These are phyloP conservation scores for Phymorhynchus buccinoides DNA, from an alignment of 1,140 invertebrate genomes.

Conservation along the genomic window DNA sequence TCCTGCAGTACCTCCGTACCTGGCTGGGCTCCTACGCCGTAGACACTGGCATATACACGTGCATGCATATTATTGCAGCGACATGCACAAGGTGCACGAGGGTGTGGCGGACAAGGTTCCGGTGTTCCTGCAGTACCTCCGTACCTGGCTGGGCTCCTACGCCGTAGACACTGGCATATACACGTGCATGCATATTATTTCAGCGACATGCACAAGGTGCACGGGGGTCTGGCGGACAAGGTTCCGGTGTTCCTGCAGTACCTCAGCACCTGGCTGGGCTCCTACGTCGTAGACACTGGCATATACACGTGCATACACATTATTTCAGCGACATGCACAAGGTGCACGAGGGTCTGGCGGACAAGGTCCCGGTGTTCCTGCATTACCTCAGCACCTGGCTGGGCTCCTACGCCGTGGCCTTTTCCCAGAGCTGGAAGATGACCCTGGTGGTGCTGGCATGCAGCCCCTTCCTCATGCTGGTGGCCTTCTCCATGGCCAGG, in stretches of 20 bases:
- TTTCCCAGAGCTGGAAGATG: slow-evolving; percentile 67
- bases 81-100: no score
- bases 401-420: slow-evolving; percentile 60
- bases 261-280: slow-evolving; percentile 56
- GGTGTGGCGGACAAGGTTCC: slow-evolving; percentile 91
- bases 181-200: no score
- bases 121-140: slow-evolving; percentile 78
- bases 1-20: slow-evolving; percentile 74
- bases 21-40: no score
- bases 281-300: slow-evolving; percentile 62
- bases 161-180: no score
- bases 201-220: slow-evolving; percentile 89
- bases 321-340: slow-evolving; percentile 86
- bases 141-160: no score
- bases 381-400: slow-evolving; percentile 64
- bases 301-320: no score
- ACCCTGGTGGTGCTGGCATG: slow-evolving; percentile 60
- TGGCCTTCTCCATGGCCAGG: slow-evolving; percentile 51
- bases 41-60: no score
- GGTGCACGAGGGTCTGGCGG: slow-evolving; percentile 89
- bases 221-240: slow-evolving; percentile 92
- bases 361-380: slow-evolving; percentile 88
- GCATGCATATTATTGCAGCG: no score
- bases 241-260: slow-evolving; percentile 82
- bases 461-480: slow-evolving; percentile 59